phyloP scores from a whole-genome alignment of 2,888 invertebrate genomes.

The Aricia artaxerxes region DNA sequence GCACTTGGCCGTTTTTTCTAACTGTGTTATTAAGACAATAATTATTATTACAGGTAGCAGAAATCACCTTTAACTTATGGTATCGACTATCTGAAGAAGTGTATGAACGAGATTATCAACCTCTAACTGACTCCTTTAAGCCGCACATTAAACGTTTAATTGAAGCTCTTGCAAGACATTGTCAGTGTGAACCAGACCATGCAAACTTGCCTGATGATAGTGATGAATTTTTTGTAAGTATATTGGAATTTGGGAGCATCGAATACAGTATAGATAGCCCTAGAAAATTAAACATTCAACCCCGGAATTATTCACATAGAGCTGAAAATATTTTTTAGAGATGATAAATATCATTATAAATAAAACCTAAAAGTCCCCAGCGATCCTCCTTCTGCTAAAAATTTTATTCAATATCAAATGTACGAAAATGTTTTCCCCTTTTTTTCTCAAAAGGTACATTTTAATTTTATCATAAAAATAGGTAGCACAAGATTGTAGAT shows the following conservation, averaged over 20 bases:
- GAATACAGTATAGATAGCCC: not conserved
- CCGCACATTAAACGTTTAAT: conserved; percentile 96
- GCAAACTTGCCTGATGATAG: conserved; percentile 91
- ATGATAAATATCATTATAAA: too few relatives aligned
- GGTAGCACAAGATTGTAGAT: too few relatives aligned
- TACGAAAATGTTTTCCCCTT: too few relatives aligned
- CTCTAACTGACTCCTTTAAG: conserved; percentile 89
- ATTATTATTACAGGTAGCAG: conserved; percentile 76
- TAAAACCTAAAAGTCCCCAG: too few relatives aligned
- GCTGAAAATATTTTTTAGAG: too few relatives aligned
- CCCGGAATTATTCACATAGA: too few relatives aligned
- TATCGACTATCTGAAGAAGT: conserved; percentile 96
- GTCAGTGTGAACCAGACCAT: conserved; percentile 97
- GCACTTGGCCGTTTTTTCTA: not conserved
- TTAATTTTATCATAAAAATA: too few relatives aligned
- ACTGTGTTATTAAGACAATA: not conserved
- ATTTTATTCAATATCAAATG: too few relatives aligned
- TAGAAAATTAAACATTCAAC: too few relatives aligned
- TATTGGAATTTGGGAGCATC: not conserved
- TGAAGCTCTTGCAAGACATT: conserved; percentile 93
- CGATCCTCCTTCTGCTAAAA: too few relatives aligned
- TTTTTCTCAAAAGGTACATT: too few relatives aligned
- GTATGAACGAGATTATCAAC: conserved; percentile 91
- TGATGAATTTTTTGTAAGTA: conserved; percentile 87
- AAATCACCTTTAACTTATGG: conserved; percentile 98